Base-by-base conservation (phyloP, 2,797 vertebrate species). In the Mionectes olivaceus region DNA sequence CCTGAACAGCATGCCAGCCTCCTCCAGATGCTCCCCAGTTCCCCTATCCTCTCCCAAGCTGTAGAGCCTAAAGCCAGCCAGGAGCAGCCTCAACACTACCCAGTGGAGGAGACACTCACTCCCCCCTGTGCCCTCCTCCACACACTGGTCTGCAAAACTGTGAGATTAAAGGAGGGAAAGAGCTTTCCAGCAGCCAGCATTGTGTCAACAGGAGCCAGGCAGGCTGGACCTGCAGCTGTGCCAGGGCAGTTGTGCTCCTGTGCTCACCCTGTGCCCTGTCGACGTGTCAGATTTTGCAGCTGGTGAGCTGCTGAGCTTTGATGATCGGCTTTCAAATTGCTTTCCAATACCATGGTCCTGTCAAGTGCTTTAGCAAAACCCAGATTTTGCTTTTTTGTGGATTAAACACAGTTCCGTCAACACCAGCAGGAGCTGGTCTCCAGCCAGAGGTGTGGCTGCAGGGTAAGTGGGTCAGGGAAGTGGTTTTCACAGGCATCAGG, bases 391-490 rank as follows among this genome's bases (percentile, higher is more conserved):
- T 35, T 65, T 91, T 81, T 76, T 21, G 43, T 68, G 68, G 86
- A 73, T 89, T 78, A 84, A 67, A 74, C 53, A 49, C 4, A 23
- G 37, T 41, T 52, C 61, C 2, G 3, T 37, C 1, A 1, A 64
- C 68, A 63, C 7, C 25, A 71, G 32, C 47, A 61, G 64, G 35
- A 89, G 52, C 79, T 85, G 68, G 55, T 74, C 30, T 64, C 47
- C 21, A 30, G 49, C 0, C 2, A 74, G 60, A 56, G 4, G 4
- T 2, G 4, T 1, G 10, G 63, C 39, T 81, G 85, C 44, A 41
- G 73, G 59, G 19, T 53, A 64, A 92, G 18, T 47, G 63, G 77
- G 46, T 84, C 89, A 79, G 74, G 39, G 50, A 82, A 84, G 59
- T 0, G 0, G 28, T 44, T 70, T 79, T 79, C 53, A 47, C 47